Percentiles rank a stretch among this genome's conserved stretches.
phyloP scores from a whole-genome alignment of 1,140 invertebrate genomes.

The Latrodectus geometricus region DNA sequence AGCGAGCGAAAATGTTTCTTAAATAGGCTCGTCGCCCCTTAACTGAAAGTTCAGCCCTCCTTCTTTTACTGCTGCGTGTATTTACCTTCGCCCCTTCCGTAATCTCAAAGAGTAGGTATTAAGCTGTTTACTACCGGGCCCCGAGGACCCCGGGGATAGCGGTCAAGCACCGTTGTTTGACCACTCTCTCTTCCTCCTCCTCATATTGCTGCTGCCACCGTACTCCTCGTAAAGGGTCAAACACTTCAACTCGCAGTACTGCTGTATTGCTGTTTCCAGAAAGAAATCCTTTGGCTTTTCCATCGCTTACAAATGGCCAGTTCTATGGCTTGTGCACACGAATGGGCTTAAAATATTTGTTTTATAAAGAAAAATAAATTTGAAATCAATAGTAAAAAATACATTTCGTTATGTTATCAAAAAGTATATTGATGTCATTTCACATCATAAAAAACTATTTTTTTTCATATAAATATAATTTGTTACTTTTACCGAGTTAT shows the following conservation, averaged over 20 bases:
- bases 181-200: slow-evolving; percentile 20
- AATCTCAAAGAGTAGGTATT: slow-evolving; percentile 61
- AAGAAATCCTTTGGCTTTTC: neutral
- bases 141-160: slow-evolving; percentile 37
- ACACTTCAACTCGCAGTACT: neutral
- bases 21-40: slow-evolving; percentile 48
- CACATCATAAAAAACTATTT: too few relatives aligned
- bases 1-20: slow-evolving; percentile 54
- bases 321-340: neutral
- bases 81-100: slow-evolving; percentile 5
- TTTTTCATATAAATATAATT: too few relatives aligned
- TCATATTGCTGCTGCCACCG: neutral
- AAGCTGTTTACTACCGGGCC: slow-evolving; percentile 58
- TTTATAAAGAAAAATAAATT: too few relatives aligned
- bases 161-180: slow-evolving; percentile 61
- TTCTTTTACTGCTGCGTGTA: neutral
- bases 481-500: too few relatives aligned
- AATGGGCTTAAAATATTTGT: too few relatives aligned
- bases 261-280: neutral
- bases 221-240: neutral
- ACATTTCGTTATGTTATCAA: too few relatives aligned
- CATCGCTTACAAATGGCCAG: neutral
- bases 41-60: slow-evolving; percentile 48
- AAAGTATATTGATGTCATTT: too few relatives aligned
- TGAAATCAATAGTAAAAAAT: too few relatives aligned